phyloP scores from a whole-genome alignment of 2,113 vertebrate genomes.

The Alouatta palliata region DNA sequence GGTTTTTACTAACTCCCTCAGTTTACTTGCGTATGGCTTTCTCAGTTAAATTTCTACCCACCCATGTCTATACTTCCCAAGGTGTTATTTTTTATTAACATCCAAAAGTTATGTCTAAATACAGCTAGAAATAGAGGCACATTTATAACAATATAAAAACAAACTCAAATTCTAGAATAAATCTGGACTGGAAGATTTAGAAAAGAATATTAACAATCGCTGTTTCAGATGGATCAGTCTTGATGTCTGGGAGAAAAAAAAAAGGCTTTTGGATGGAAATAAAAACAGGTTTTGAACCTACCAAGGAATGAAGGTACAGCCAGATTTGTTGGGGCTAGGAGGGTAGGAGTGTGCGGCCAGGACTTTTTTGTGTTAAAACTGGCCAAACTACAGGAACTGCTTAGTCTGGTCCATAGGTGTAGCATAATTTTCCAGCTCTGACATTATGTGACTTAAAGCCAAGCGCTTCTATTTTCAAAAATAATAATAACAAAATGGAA shows the following conservation, averaged over 20 bases:
- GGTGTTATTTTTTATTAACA: not conserved
- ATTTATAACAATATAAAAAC: conserved; percentile 11
- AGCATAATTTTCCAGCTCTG: conserved; percentile 37
- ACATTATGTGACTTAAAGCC: conserved; percentile 21
- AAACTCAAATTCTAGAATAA: conserved; percentile 23
- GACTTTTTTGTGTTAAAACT: conserved; percentile 44
- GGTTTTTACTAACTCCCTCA: not conserved
- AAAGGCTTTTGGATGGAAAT: not conserved
- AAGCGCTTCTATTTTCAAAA: conserved; percentile 38
- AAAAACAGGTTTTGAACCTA: not conserved
- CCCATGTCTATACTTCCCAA: not conserved
- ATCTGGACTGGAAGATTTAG: not conserved
- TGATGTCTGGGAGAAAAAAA: not conserved
- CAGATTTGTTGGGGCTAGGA: not conserved
- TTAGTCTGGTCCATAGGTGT: not conserved
- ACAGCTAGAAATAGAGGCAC: not conserved
- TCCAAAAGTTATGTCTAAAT: not conserved
- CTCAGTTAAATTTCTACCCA: not conserved
- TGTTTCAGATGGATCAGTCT: not conserved
- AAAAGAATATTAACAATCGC: not conserved
- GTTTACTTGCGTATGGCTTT: not conserved
- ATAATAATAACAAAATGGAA: not conserved
- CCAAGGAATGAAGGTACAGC: not conserved
- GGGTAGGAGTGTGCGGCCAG: not conserved
- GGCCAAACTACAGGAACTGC: conserved; percentile 3